Evolutionary conservation across 2,888 invertebrate species (phyloP).

Genomic region (Arge pagana): DNA sequence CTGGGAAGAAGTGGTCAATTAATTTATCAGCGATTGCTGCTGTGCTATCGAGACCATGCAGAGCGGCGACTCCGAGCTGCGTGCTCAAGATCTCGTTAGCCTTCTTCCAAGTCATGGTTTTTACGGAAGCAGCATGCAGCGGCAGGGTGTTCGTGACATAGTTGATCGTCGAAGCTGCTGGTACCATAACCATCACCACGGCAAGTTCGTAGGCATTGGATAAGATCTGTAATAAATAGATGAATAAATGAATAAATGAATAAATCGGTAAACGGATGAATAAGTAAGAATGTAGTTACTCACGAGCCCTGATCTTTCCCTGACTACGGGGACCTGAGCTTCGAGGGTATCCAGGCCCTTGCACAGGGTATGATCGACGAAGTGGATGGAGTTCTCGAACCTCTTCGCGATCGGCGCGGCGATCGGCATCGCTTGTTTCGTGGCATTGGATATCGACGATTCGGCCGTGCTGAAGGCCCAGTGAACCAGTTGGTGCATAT

Average conservation of each 20-base stretch:
- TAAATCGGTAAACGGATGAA: not conserved
- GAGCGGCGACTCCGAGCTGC: slow-evolving; percentile 70
- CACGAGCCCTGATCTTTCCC: slow-evolving; percentile 63
- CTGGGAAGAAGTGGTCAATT: slow-evolving; percentile 75
- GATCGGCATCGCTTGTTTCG: slow-evolving; percentile 60
- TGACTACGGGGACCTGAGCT: slow-evolving; percentile 69
- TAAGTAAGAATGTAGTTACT: slow-evolving; percentile 13
- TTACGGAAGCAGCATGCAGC: slow-evolving; percentile 67
- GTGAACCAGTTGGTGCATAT: slow-evolving; percentile 57
- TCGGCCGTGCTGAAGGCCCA: slow-evolving; percentile 69
- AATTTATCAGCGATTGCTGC: slow-evolving; percentile 72
- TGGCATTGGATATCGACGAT: slow-evolving; percentile 59
- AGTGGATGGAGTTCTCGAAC: slow-evolving; percentile 62
- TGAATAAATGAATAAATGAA: slow-evolving; percentile 25
- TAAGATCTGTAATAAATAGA: slow-evolving; percentile 40
- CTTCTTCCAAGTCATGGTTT: slow-evolving; percentile 73
- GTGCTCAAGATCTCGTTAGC: slow-evolving; percentile 73
- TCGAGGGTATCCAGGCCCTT: slow-evolving; percentile 70
- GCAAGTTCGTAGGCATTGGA: slow-evolving; percentile 47
- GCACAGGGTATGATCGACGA: slow-evolving; percentile 70
- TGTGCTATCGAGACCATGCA: slow-evolving; percentile 70
- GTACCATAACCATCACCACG: slow-evolving; percentile 40
- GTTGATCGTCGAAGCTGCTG: slow-evolving; percentile 56
- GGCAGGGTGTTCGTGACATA: slow-evolving; percentile 61
- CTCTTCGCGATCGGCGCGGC: slow-evolving; percentile 66